Base-by-base conservation (phyloP, 2,888 invertebrate genomes). In the Pyrochroa serraticornis region DNA sequence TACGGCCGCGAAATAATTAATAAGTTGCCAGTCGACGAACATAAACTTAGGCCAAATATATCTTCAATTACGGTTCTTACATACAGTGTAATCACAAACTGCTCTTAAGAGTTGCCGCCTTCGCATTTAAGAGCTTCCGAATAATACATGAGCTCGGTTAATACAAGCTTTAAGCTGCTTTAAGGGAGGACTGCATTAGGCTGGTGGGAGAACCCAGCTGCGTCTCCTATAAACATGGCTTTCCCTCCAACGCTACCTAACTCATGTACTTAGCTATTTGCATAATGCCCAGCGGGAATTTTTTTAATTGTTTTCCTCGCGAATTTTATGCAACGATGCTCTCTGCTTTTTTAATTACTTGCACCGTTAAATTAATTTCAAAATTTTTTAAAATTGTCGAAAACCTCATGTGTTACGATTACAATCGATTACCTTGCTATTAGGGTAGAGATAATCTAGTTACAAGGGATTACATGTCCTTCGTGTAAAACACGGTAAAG, bases 101-200 rank as follows among this genome's bases (percentile, higher is more conserved):
- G 73, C 74, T 75, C 71, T 75, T 73, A 73, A 72, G 72, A 71
- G 70, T 71, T 69, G 64, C 71, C 72, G 71, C 70, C 73, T 73
- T 69, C 71, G 65, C 71, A 70, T 73, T 76, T 75, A 75, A 75
- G 73, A 74, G 73, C 73, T 69, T 65, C 60, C 70, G 75, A 77
- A 77, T 77, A 76, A 77, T 77, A 75, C 75, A 77, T 77, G 75
- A 77, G 72, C 71, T 70, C 67, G 75, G 72, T 75, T 75, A 75
- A 76, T 76, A 75, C 73, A 68, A 72, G 74, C 71, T 75, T 73
- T 75, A 74, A 75, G 75, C 74, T 68, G 73, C 75, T 75, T 73
- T 71, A 71, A 71, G 68, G 71, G 70, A 61, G 60, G 61, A 64
- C 66, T 70, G 70, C 72, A 72, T 72, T 72, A 72, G 66, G 55